Conservation (phyloP, 1,140 invertebrate genomes). For the Muscidifurax raptorellus region DNA sequence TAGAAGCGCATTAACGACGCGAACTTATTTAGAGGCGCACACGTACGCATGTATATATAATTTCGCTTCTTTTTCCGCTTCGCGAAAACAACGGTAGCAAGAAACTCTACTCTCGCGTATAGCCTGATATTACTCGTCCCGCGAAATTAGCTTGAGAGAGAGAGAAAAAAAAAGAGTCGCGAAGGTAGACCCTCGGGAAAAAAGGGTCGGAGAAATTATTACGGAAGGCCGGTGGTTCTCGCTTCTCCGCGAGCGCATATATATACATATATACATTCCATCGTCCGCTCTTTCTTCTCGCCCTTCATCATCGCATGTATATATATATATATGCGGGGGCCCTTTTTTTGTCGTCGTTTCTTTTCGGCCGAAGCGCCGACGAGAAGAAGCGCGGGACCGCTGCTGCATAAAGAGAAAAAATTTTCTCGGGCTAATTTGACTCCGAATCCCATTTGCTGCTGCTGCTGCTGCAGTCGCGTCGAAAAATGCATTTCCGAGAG, state of each 20-base stretch:
- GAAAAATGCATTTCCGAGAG: background rate
- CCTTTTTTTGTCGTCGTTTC: background rate
- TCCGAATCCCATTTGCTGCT: background rate
- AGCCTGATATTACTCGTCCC: background rate
- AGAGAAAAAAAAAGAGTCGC: background rate
- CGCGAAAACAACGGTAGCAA: background rate
- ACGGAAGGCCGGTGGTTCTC: constrained; percentile 7
- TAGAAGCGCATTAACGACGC: background rate
- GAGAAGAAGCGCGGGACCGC: constrained; percentile 8
- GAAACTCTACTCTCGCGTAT: background rate
- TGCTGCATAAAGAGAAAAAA: background rate
- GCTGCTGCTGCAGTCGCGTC: background rate
- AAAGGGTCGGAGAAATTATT: constrained; percentile 21
- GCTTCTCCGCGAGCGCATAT: background rate
- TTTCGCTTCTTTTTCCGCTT: too few species aligned
- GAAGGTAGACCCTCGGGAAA: background rate
- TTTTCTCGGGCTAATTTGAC: constrained; percentile 1
- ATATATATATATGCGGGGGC: background rate
- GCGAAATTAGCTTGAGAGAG: background rate
- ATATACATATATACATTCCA: background rate
- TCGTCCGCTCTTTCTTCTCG: background rate
- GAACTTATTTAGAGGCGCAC: background rate
- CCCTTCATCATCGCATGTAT: background rate
- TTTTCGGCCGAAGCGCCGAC: background rate
- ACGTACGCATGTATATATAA: too few species aligned